Base-by-base conservation (phyloP, 2,888 invertebrate genomes). In the Baccha elongata region DNA sequence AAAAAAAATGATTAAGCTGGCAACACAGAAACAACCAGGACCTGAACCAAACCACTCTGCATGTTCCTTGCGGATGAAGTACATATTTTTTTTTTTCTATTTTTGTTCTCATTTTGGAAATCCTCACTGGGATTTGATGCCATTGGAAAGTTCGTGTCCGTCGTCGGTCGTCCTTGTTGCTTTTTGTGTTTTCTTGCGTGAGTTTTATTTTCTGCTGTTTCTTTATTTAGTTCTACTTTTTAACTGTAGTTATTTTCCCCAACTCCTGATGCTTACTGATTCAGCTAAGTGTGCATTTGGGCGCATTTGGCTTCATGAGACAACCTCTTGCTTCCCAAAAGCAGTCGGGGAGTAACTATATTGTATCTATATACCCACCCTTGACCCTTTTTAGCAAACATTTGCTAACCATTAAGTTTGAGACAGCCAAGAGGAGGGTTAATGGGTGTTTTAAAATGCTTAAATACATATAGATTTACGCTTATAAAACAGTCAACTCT, bases 401-500 rank as follows among this genome's bases (percentile, higher is more conserved):
- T 72, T 81, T 81, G 71, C 46, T 65, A 52, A 52, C 81, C 71
- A 81, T 81, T 75, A 81, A 75, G 40, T 65, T 60, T 48, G 53
- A 40, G 23, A 40, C 19, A 55, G 37, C 13, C 35, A n/a, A 35
- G n/a, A n/a, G n/a, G 35, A 35, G n/a, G 23, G 2, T 26, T 58
- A 21, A n/a, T 53, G 35, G 40, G 71, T 67, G 65, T 62, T 75
- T 81, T 81, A 72, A 75, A 81, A 75, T 75, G 62, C 44, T 67
- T 81, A 75, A 81, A 75, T 44, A 60, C 60, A 75, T 81, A 71
- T 81, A 72, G 71, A 71, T 81, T 81, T 75, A 71, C 58, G 71
- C 75, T 81, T 71, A 53, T 71, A 75, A 75, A 67, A 71, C 46
- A 75, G 52, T 35, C 67, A 72, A 62, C 48, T 67, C 53, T 71